phyloP scores from a whole-genome alignment of 2,113 vertebrate genomes.

The Hippocampus guttulatus region DNA sequence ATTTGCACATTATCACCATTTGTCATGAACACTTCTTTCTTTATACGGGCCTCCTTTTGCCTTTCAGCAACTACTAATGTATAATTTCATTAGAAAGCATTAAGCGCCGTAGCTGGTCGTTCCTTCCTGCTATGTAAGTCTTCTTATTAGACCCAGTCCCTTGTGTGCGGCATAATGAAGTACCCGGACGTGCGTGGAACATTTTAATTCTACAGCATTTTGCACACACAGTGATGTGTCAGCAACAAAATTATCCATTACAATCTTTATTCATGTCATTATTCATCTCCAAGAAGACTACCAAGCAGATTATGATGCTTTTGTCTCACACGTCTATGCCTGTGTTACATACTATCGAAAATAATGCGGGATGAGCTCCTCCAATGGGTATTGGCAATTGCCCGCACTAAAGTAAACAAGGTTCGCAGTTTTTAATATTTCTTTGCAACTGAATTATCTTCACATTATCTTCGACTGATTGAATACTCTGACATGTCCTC shows the following conservation, averaged over 20 bases:
- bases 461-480: background rate
- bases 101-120: constrained; percentile 12
- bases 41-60: constrained; percentile 40
- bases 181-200: constrained; percentile 8
- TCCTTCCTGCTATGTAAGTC: constrained; percentile 16
- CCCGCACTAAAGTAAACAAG: constrained; percentile 8
- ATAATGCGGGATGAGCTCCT: constrained; percentile 19
- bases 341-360: constrained; percentile 9
- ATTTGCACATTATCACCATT: constrained; percentile 45
- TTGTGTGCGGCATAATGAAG: constrained; percentile 10
- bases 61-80: constrained; percentile 46
- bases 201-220: constrained; percentile 26
- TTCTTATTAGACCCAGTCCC: constrained; percentile 15
- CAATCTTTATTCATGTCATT: constrained; percentile 39
- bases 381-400: constrained; percentile 23
- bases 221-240: constrained; percentile 39
- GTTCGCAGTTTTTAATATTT: constrained; percentile 9
- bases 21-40: constrained; percentile 40
- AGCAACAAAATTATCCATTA: constrained; percentile 28
- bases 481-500: too few relatives aligned
- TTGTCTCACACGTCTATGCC: constrained; percentile 11
- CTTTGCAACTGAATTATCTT: constrained; percentile 4
- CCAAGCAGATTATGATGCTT: constrained; percentile 20
- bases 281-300: constrained; percentile 31
- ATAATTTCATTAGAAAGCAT: constrained; percentile 45